Base-by-base conservation (phyloP, 1,140 invertebrate genomes). In the Scaptomyza hsui region DNA sequence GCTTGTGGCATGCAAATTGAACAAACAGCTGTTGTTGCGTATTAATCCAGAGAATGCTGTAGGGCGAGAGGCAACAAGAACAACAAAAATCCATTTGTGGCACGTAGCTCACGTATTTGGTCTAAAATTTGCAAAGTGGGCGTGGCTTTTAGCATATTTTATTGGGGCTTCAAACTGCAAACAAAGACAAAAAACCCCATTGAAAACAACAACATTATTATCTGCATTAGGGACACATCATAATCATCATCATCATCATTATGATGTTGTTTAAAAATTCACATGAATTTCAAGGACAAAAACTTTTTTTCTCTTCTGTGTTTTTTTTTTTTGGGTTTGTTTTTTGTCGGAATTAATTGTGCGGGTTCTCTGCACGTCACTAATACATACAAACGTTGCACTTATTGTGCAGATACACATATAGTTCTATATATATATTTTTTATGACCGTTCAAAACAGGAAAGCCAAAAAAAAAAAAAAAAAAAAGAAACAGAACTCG, bases 211-310 rank as follows among this genome's bases (percentile, higher is more conserved):
- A 29, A 45, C 45, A 24, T 29, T 35, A 51, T 26, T 29, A 35
- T 16, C 32, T 37, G 32, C 32, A 37, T 37, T 32, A 32, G 21
- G 26, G 16, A 64, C 10, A 55, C 41, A n/a, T 48, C 29, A 62
- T 67, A 9, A 51, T 51, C 16, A 42, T 44, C 39, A 6, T 35
- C 9, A 39, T 26, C 37, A 48, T 41, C 35, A 48, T 62, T 4
- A 26, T 57, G 63, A 19, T 69, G 70, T 75, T 69, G 49, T 81
- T 49, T 41, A 80, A 82, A 85, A 89, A 65, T 89, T 89, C 80
- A 78, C 85, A 89, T 89, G 72, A 70, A 62, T 89, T 89, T 89
- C 86, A 89, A 89, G 86, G 86, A 86, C 86, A 89, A 89, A 72
- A 9, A 61, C 29, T 48, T 81, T 44, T 64, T 65, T 52, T 70